Evolutionary conservation across 2,797 vertebrate species (phyloP).

Genomic region (Perodicticus potto): DNA sequence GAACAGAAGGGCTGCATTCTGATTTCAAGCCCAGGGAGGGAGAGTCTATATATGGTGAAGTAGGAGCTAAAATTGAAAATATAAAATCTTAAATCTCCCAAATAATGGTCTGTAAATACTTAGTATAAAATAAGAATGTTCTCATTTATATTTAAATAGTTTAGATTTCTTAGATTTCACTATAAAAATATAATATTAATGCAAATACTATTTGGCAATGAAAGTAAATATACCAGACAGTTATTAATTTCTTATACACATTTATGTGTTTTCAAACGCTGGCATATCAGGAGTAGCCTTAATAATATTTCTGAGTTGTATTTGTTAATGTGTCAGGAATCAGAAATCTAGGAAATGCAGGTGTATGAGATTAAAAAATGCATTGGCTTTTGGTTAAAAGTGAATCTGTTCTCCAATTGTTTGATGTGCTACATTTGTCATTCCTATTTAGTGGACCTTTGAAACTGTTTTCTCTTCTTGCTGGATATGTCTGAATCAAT

Average conservation of each 20-base stretch:
- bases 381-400: neutral
- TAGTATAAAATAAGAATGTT: constrained; percentile 83
- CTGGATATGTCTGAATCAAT: neutral
- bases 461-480: constrained; percentile 22
- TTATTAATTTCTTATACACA: constrained; percentile 72
- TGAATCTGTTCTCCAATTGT: constrained; percentile 34
- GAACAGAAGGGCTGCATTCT: constrained; percentile 40
- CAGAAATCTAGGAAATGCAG: constrained; percentile 11
- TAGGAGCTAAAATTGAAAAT: constrained; percentile 77
- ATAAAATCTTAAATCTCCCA: constrained; percentile 82
- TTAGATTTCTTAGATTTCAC: constrained; percentile 81
- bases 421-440: constrained; percentile 28
- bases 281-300: constrained; percentile 80
- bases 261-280: constrained; percentile 79
- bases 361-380: constrained; percentile 7
- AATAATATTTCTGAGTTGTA: constrained; percentile 57
- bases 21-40: neutral
- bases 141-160: constrained; percentile 92
- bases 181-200: constrained; percentile 71
- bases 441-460: neutral
- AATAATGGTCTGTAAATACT: constrained; percentile 72
- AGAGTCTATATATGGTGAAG: neutral
- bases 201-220: constrained; percentile 76
- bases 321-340: constrained; percentile 69
- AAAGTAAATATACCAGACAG: constrained; percentile 76